Percentiles rank a stretch among this genome's conserved stretches.
Evolutionary conservation across 2,888 invertebrate species (phyloP).

Genomic region (Limenitis camilla): DNA sequence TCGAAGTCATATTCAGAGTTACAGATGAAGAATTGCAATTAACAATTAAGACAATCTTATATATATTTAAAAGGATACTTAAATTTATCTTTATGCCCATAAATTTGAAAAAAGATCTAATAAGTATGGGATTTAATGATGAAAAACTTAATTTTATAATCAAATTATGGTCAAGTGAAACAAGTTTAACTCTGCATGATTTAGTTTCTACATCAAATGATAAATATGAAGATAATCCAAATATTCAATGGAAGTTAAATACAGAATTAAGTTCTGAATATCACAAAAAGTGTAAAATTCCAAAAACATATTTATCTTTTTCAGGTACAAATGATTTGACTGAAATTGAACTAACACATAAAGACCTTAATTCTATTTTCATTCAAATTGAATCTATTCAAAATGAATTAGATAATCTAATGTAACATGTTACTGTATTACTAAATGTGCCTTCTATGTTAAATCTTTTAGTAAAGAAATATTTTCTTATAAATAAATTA

Average conservation of each 20-base stretch:
- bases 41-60: conserved; percentile 53
- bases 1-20: conserved; percentile 54
- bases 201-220: conserved; percentile 37
- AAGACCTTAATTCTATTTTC: conserved; percentile 57
- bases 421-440: conserved; percentile 25
- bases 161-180: conserved; percentile 61
- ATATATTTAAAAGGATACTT: conserved; percentile 51
- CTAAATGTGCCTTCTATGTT: conserved; percentile 21
- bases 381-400: conserved; percentile 62
- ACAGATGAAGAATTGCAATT: conserved; percentile 45
- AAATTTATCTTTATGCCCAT: conserved; percentile 63
- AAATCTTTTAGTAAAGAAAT: too few relatives aligned
- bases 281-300: conserved; percentile 54
- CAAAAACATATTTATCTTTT: conserved; percentile 52
- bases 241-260: conserved; percentile 58
- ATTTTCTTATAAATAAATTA: conserved; percentile 11
- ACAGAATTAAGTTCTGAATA: conserved; percentile 62
- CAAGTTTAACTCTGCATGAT: conserved; percentile 48
- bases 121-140: conserved; percentile 43
- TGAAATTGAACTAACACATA: conserved; percentile 58
- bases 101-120: conserved; percentile 53
- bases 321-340: conserved; percentile 32
- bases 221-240: conserved; percentile 34
- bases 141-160: conserved; percentile 53
- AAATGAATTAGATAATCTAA: conserved; percentile 59